Evolutionary conservation across 2,888 invertebrate genomes (phyloP).

Genomic region (Sepiola atlantica): DNA sequence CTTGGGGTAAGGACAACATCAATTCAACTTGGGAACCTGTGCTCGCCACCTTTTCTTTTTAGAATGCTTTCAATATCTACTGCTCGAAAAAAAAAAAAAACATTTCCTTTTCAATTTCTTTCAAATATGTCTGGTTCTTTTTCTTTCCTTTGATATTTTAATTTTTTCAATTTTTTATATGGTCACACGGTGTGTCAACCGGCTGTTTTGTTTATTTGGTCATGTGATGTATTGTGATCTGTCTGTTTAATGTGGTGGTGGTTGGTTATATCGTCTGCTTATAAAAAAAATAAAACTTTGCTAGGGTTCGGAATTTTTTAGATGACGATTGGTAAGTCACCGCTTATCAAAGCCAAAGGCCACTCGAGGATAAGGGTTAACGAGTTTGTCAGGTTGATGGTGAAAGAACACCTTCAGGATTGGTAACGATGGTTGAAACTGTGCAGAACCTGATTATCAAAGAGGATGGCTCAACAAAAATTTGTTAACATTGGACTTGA

Average conservation of each 20-base stretch:
- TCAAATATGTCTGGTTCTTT: background rate
- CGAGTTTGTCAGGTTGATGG: too few relatives aligned
- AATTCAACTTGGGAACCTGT: background rate
- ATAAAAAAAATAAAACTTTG: background rate
- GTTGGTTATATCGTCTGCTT: background rate
- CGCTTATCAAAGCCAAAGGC: background rate
- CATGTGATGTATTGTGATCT: background rate
- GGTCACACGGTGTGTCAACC: background rate
- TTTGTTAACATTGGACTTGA: too few relatives aligned
- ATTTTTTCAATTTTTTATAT: background rate
- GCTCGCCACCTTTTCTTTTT: background rate
- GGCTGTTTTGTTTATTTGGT: background rate
- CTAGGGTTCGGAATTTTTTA: background rate
- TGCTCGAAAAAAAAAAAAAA: background rate
- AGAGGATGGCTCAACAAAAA: too few relatives aligned
- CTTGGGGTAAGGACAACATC: conserved; percentile 83
- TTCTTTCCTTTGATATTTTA: background rate
- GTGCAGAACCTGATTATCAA: too few relatives aligned
- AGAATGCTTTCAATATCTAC: conserved; percentile 12
- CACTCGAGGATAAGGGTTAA: too few relatives aligned
- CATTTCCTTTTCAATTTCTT: background rate
- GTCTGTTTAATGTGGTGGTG: conserved; percentile 38
- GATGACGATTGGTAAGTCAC: background rate
- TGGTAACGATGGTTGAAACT: too few relatives aligned
- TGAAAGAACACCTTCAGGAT: too few relatives aligned